Base-by-base conservation (phyloP, 2,888 invertebrate genomes). In the Scaptomyza cyrtandrae region DNA sequence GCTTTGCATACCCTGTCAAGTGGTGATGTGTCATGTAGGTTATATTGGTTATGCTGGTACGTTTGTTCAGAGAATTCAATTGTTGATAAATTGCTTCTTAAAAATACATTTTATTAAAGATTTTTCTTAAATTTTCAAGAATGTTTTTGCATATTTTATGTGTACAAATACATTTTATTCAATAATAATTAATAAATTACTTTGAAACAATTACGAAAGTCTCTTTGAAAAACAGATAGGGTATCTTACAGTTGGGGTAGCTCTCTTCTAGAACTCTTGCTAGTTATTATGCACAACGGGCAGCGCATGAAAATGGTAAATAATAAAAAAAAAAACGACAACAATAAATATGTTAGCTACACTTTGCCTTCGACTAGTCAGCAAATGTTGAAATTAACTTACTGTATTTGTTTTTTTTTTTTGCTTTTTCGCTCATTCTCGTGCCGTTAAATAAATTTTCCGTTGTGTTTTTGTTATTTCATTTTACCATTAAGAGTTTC, bases 311-410 rank as follows among this genome's bases (percentile, higher is more conserved):
- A 81, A 82, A 77, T 77, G 45, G 68, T 71, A 24, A 24, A 24
- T 80, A 33, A 19, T 33, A 49, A 49, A 19, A 49, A 49, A 49
- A 33, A 11, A 10, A 49, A 31, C 14, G 1, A 33, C 6, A 10
- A 33, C 33, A 10, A n/a, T 13, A 35, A 77, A 63, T 68, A 68
- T 67, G 70, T 62, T 14, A 39, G 39, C 52, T 60, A 58, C 66
- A 44, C 56, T 65, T 65, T 52, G 67, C 10, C 60, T 63, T 63
- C 50, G 66, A 54, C 56, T 66, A 59, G 77, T 60, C 71, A 74
- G 76, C 75, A 73, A 78, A 78, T 82, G 85, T 78, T 68, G 69
- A 87, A 81, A 78, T 70, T 68, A 67, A 71, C 79, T 87, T 83
- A 73, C 82, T 62, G 87, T 73, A 75, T 54, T 66, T 68, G 13